Evolutionary conservation across 2,888 invertebrate genomes (phyloP), one percentile per base, ranked within the genome.

Genomic region (Lithophane leautieri): DNA sequence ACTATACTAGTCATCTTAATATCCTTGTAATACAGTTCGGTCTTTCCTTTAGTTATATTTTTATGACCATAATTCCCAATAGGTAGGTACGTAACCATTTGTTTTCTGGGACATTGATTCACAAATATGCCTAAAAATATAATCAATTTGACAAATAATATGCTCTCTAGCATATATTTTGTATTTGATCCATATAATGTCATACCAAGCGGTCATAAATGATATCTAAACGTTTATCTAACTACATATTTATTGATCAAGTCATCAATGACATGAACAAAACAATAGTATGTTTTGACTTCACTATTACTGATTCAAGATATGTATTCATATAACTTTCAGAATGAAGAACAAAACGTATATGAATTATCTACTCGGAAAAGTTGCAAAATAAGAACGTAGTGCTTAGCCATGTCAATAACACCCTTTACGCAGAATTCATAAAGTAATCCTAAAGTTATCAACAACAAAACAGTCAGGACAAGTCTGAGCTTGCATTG

Each of bases 191-290:
- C 44, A 52, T 14, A n/a, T 56, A 54, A 68, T 54, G 4, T 70
- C 42, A 9, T 14, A 52, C 52, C 19, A 63, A 76, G 34, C 22
- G 40, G 22, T 12, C 52, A 42, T 22, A 22, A 70, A 56, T 71
- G 6, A 7, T 58, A 50, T 60, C n/a, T 19, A 66, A 58, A 71
- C 58, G 50, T 66, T 42, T 63, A 62, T 40, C 70, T 73, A 71
- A 76, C 81, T 69, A 83, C 65, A 61, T 58, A 63, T 70, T 63
- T 73, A 81, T 69, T 73, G 65, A 62, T 66, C 44, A 66, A 73
- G 65, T 69, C 61, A 71, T 81, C 58, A 76, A 50, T 60, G 60
- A 47, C 25, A 67, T 12, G 42, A 52, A 61, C 19, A 56, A 42
- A 50, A 71, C 47, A 28, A 62, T 69, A 52, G 16, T 58, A 34